Percentiles rank a stretch among this genome's conserved stretches.
These are phyloP conservation scores for Sylvilagus floridanus DNA, from an alignment of 2,797 vertebrate species.

Conservation along the genomic window DNA sequence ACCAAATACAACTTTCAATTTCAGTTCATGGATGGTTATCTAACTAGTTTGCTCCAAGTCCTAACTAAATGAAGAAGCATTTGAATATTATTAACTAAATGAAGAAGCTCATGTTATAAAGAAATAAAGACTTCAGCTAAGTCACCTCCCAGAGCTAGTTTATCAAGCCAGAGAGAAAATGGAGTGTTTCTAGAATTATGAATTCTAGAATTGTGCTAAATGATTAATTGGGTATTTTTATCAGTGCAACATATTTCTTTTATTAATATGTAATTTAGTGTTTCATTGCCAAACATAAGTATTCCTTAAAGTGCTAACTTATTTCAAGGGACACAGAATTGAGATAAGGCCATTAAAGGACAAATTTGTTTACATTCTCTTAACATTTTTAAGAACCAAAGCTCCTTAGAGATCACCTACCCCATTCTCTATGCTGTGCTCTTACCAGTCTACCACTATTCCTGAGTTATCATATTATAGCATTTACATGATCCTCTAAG, in stretches of 20 bases:
- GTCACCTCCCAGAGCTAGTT: not conserved
- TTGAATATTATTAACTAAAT: not conserved
- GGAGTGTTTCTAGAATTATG: not conserved
- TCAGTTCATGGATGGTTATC: not conserved
- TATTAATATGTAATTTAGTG: conserved; percentile 41
- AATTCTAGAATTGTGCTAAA: conserved; percentile 21
- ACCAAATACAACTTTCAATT: not conserved
- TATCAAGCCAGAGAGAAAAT: conserved; percentile 35
- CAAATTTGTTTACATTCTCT: not conserved
- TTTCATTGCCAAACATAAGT: conserved; percentile 20
- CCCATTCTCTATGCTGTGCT: not conserved
- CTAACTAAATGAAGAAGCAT: not conserved
- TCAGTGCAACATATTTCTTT: conserved; percentile 16
- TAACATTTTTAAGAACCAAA: not conserved
- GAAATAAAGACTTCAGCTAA: not conserved
- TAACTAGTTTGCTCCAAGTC: not conserved
- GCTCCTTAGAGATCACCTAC: not conserved
- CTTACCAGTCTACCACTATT: not conserved
- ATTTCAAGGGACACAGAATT: conserved; percentile 50
- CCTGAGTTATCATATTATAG: not conserved
- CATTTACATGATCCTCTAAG: not conserved
- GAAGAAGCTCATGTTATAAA: not conserved
- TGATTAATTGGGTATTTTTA: conserved; percentile 43
- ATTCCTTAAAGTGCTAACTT: conserved; percentile 31
- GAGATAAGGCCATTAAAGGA: not conserved